Conservation (phyloP, 2,113 vertebrate genomes). For the Cyanocitta stelleri region DNA sequence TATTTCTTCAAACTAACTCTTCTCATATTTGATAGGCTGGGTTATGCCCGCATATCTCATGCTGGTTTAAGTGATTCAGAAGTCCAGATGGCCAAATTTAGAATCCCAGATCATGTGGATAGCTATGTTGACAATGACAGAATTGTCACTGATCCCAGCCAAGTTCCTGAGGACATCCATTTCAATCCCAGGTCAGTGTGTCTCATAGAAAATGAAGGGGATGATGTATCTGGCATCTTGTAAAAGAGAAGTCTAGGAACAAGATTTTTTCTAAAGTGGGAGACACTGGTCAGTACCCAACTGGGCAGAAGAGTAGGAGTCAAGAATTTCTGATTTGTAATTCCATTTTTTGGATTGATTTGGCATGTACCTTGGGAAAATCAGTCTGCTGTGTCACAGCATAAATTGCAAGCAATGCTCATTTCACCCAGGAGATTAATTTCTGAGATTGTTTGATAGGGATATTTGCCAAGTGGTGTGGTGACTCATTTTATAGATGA, state of each 20-base stretch:
- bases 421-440: background rate
- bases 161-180: constrained; percentile 62
- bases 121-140: constrained; percentile 67
- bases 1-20: background rate
- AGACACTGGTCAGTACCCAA: background rate
- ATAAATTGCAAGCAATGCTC: background rate
- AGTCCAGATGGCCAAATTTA: constrained; percentile 75
- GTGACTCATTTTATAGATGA: background rate
- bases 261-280: background rate
- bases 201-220: background rate
- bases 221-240: background rate
- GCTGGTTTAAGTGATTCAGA: constrained; percentile 76
- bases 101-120: constrained; percentile 64
- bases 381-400: background rate
- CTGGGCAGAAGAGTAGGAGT: background rate
- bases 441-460: background rate
- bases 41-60: constrained; percentile 76
- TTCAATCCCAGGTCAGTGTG: constrained; percentile 71
- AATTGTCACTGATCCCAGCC: constrained; percentile 56
- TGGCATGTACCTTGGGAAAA: background rate
- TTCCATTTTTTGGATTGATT: background rate
- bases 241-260: background rate
- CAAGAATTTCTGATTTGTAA: background rate
- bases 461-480: background rate
- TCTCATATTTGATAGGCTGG: constrained; percentile 47